Base-by-base conservation (phyloP, 2,113 vertebrate genomes). In the Pogona vitticeps region DNA sequence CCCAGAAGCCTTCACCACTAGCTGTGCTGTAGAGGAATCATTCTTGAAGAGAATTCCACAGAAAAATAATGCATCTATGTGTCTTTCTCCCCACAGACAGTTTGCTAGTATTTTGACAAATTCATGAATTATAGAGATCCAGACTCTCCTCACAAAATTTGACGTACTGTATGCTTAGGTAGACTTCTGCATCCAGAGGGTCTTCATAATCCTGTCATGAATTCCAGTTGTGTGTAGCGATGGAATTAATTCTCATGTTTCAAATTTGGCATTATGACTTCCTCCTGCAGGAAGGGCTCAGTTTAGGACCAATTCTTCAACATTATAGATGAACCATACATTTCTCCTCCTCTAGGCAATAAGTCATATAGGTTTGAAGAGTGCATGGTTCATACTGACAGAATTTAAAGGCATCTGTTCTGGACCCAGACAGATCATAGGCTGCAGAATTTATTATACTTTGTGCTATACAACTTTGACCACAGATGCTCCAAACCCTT, bases 361-460 rank as follows among this genome's bases (percentile, higher is more conserved):
- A 88, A 76, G 9, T 46, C 17, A 46, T 2, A 13, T 52, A 70
- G 28, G 40, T 86, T 76, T 77, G 13, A 90, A 40, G 9, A 82
- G 2, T 3, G 78, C 65, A 28, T 6, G 26, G 20, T 71, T 88
- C 75, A 83, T 72, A 52, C 67, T 79, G 65, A 33, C 38, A 42
- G 26, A 71, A 21, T 63, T 86, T 81, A 81, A 75, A 86, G n/a
- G 85, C 78, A 75, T 86, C 59, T 15, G 1, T 75, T 38, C 31
- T 67, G 70, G 65, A 81, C n/a, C n/a, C 58, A 33, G 46, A 80
- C 38, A 78, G 72, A 61, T 38, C 76, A 78, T 58, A 40, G 85
- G 58, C 36, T 73, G 68, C 23, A 42, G 85, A 79, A 80, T 86
- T 80, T 80, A 80, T 86, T 73, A 73, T 73, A 80, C 7, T 63